These are phyloP conservation scores for Triplophysa dalaica DNA, from an alignment of 2,113 vertebrate species.

Conservation along the genomic window DNA sequence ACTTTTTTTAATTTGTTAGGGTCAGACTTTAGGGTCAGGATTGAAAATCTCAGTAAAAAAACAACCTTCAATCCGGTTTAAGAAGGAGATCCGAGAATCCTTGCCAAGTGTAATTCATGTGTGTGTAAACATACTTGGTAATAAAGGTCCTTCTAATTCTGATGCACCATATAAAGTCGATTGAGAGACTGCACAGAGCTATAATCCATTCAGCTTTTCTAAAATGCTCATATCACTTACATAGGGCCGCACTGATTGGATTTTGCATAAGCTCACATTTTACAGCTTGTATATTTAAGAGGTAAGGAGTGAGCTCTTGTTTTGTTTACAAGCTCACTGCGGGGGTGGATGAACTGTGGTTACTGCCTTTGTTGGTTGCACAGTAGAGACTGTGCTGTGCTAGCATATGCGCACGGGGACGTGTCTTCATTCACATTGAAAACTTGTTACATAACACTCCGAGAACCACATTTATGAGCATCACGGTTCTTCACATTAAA, in stretches of 20 bases:
- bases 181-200: background rate
- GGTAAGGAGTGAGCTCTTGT: conserved; percentile 63
- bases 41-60: no score
- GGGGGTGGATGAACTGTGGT: conserved; percentile 71
- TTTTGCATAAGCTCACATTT: background rate
- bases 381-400: conserved; percentile 46
- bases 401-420: conserved; percentile 44
- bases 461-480: conserved; percentile 20
- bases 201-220: background rate
- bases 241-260: background rate
- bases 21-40: no score
- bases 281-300: conserved; percentile 68
- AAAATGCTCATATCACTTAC: background rate
- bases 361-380: conserved; percentile 56
- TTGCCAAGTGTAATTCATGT: no score
- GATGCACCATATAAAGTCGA: no score
- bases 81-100: no score
- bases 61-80: no score
- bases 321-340: conserved; percentile 75
- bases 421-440: conserved; percentile 23
- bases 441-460: conserved; percentile 22
- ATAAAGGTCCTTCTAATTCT: no score
- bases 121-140: no score
- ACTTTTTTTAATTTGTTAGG: no score
- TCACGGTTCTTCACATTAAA: background rate